Base-by-base conservation (phyloP, 1,140 invertebrate genomes). In the Rhopalosiphum maidis region DNA sequence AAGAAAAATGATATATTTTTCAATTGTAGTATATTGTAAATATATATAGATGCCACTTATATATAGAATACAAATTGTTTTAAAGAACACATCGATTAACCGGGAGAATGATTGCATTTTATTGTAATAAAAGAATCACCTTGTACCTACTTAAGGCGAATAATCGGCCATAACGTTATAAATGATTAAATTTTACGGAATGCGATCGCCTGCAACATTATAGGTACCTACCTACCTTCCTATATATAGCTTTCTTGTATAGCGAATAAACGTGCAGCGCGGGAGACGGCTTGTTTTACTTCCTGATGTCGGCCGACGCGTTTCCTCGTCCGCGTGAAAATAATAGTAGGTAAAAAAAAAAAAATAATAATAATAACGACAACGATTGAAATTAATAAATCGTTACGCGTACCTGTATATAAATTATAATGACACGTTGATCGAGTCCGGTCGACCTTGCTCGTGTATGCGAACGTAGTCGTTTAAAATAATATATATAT, bases 361-460 rank as follows among this genome's bases (percentile, higher is more conserved):
- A 18, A 51, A 51, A 23, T 5, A 30, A n/a, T 77, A 77, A 77
- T n/a, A n/a, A 68, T n/a, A 18, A n/a, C 60, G 60, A 77, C 60
- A 15, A n/a, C 5, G 60, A 77, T 85, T 41, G 41, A 25, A 85
- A 41, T 85, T 41, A 41, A 85, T 85, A 85, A 25, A 41, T 41
- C 83, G 8, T 85, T 25, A 37, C 8, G 8, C 8, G 37, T 85
- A 85, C 23, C 25, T 15, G 22, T 43, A 25, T 43, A 85, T 41
- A 25, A 85, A 85, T 85, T 85, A 25, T 85, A 41, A 41, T 37
- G 22, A 85, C 37, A 85, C 22, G 41, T 43, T 15, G 37, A 11
- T 85, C 37, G 35, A 37, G 41, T 85, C 83, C 83, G 83, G 83
- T 85, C 41, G 83, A 85, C 83, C 83, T 85, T 85, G 83, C 41